Evolutionary conservation across 2,888 invertebrate species (phyloP).

Genomic region (Tridacna gigas): DNA sequence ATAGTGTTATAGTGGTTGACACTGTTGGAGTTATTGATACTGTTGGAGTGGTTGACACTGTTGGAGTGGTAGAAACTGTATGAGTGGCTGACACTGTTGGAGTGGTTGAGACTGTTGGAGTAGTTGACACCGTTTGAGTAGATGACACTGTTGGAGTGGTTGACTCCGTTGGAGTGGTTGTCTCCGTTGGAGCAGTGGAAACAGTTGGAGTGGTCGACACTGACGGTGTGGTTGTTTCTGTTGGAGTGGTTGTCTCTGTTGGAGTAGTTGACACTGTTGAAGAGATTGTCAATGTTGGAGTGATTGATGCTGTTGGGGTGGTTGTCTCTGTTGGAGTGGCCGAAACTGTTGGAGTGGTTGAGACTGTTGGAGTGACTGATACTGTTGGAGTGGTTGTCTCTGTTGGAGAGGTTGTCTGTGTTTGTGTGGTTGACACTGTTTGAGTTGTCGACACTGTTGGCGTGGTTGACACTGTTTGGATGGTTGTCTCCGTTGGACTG

Average conservation of each 20-base stretch:
- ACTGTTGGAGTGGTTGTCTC: background rate
- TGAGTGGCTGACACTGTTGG: background rate
- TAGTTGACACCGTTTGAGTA: background rate
- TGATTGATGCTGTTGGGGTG: background rate
- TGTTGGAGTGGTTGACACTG: background rate
- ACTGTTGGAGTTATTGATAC: background rate
- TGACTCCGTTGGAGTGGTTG: background rate
- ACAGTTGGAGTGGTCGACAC: background rate
- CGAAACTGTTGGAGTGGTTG: background rate
- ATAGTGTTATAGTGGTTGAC: background rate
- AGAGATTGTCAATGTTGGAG: background rate
- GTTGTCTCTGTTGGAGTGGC: background rate
- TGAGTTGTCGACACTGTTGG: background rate
- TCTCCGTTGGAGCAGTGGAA: background rate
- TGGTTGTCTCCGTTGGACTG: background rate
- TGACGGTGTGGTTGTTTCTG: background rate
- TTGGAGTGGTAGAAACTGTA: background rate
- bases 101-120: background rate
- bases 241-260: background rate
- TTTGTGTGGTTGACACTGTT: background rate
- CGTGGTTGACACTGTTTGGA: background rate
- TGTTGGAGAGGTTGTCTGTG: background rate
- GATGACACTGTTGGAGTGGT: background rate
- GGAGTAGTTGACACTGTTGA: background rate
- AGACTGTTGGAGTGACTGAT: background rate